These are phyloP conservation scores for Porphyrio hochstetteri DNA, from an alignment of 2,113 vertebrate species.

Conservation along the genomic window DNA sequence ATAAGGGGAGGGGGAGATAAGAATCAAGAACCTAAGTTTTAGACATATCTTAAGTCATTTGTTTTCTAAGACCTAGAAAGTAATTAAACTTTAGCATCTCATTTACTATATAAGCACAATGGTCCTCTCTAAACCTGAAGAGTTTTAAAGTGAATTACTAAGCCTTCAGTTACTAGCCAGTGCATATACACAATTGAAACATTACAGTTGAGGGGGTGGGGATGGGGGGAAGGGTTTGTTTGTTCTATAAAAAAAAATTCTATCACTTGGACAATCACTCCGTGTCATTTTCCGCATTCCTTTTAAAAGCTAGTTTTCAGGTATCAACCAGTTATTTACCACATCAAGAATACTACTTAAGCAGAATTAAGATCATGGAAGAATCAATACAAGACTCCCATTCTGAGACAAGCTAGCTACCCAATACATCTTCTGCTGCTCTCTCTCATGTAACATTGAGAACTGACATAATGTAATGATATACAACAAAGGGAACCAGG, in stretches of 20 bases:
- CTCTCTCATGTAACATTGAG: neutral
- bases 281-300: neutral
- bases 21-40: neutral
- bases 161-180: neutral
- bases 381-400: neutral
- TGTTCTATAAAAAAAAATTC: neutral
- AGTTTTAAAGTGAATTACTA: neutral
- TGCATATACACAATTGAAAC: neutral
- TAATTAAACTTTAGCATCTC: neutral
- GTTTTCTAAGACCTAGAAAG: neutral
- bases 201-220: neutral
- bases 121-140: neutral
- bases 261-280: neutral
- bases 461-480: neutral
- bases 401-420: neutral
- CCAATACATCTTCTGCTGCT: neutral
- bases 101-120: neutral
- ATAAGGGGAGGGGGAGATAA: neutral
- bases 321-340: neutral
- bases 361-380: neutral
- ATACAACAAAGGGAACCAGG: neutral
- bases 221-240: too few species aligned
- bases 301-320: neutral
- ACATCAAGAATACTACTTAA: neutral
- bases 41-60: neutral